Percentiles rank a stretch among this genome's conserved stretches.
These are phyloP conservation scores for Pardalotus punctatus DNA, from an alignment of 2,113 vertebrate species.

Conservation along the genomic window DNA sequence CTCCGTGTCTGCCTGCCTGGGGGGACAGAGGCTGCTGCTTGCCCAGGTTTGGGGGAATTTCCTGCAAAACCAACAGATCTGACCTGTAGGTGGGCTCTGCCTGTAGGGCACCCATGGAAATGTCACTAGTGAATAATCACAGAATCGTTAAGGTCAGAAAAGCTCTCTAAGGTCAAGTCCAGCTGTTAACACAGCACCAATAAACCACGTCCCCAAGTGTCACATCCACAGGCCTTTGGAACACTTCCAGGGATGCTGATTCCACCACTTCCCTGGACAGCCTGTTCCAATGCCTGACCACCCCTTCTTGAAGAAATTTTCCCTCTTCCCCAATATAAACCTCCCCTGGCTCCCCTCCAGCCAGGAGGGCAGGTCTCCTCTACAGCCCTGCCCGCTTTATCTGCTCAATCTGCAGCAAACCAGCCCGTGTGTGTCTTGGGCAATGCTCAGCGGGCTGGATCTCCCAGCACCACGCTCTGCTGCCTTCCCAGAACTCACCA, in stretches of 20 bases:
- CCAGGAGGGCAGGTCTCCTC: not conserved
- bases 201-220: not conserved
- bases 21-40: not conserved
- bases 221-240: not conserved
- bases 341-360: not conserved
- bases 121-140: not conserved
- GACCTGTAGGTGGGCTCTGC: not conserved
- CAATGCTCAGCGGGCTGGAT: not conserved
- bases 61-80: not conserved
- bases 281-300: not conserved
- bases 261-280: not conserved
- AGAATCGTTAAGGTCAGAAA: not conserved
- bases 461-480: not conserved
- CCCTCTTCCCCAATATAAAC: fast-evolving
- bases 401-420: not conserved
- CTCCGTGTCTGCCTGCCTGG: fast-evolving
- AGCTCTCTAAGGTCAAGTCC: not conserved
- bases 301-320: not conserved
- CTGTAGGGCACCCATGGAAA: not conserved
- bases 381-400: not conserved
- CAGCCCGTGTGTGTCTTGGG: not conserved
- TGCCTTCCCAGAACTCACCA: not conserved
- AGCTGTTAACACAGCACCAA: not conserved
- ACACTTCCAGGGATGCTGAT: not conserved
- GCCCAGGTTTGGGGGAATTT: not conserved